These are phyloP conservation scores for Pammene fasciana DNA, from an alignment of 2,888 invertebrate genomes.

Conservation along the genomic window DNA sequence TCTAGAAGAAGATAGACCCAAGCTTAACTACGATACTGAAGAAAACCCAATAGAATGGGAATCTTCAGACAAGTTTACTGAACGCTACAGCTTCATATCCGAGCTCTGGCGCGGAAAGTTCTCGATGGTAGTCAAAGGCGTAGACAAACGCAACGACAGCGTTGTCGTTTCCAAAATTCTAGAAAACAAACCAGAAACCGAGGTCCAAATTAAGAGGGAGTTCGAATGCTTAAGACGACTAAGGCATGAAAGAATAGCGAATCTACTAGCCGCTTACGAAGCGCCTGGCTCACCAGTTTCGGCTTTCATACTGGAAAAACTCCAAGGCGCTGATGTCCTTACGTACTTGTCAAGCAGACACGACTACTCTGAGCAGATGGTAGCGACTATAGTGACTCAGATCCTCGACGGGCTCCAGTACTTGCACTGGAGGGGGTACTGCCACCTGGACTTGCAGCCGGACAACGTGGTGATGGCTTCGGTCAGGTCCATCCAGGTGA, in stretches of 20 bases:
- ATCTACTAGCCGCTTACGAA: constrained; percentile 88
- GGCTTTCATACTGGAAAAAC: constrained; percentile 90
- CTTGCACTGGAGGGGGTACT: constrained; percentile 96
- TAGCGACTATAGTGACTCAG: constrained; percentile 93
- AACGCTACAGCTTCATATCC: constrained; percentile 92
- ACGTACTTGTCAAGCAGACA: constrained; percentile 94
- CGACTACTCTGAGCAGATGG: constrained; percentile 96
- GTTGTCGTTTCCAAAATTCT: constrained; percentile 93
- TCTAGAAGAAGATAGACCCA: constrained; percentile 85
- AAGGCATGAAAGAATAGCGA: constrained; percentile 94
- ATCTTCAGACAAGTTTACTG: constrained; percentile 86
- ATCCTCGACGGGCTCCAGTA: constrained; percentile 95
- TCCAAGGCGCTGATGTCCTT: constrained; percentile 95
- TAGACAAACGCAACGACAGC: constrained; percentile 88
- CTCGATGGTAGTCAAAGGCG: constrained; percentile 90
- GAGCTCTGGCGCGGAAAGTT: constrained; percentile 94
- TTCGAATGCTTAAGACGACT: constrained; percentile 92
- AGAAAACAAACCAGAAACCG: constrained; percentile 86
- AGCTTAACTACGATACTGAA: constrained; percentile 89
- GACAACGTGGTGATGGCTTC: constrained; percentile 97
- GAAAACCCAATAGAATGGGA: constrained; percentile 89
- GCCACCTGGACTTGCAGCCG: constrained; percentile 95
- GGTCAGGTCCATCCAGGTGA: constrained; percentile 92
- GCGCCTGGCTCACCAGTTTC: constrained; percentile 86
- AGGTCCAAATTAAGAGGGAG: constrained; percentile 88